These are phyloP conservation scores for Callithrix jacchus DNA, from an alignment of 2,113 vertebrate genomes.

Conservation along the genomic window DNA sequence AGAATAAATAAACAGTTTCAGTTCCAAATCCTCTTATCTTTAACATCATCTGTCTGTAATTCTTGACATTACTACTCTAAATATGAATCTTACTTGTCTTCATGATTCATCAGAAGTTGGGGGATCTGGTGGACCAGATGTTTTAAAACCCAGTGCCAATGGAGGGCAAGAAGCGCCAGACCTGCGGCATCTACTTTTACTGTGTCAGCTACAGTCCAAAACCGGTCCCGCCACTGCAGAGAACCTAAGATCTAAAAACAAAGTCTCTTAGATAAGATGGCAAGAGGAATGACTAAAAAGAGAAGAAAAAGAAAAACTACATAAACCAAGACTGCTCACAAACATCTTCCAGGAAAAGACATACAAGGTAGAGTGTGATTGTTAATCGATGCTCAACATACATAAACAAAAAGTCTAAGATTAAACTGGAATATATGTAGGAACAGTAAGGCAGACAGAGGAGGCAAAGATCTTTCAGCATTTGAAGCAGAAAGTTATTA, in stretches of 20 bases:
- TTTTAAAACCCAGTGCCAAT: conserved; percentile 98
- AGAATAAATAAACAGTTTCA: not conserved
- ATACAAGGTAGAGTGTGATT: not conserved
- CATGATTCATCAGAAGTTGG: conserved; percentile 87
- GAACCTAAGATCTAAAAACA: conserved; percentile 78
- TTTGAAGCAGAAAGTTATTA: not conserved
- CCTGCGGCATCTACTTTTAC: conserved; percentile 88
- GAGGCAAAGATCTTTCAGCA: not conserved
- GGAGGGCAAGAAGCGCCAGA: conserved; percentile 91
- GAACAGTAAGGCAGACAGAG: not conserved
- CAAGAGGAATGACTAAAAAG: not conserved
- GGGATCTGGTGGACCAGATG: conserved; percentile 89
- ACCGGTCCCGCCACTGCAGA: conserved; percentile 90
- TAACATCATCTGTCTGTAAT: not conserved
- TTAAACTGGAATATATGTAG: not conserved
- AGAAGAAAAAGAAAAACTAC: conserved; percentile 18
- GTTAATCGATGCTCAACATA: not conserved
- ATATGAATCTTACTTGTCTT: conserved; percentile 86
- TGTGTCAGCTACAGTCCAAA: conserved; percentile 90
- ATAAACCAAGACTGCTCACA: conserved; percentile 38
- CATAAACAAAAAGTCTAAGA: not conserved
- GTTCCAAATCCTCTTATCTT: not conserved
- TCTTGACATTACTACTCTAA: not conserved
- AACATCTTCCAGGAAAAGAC: not conserved
- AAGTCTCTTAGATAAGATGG: not conserved